phyloP scores from a whole-genome alignment of 2,797 vertebrate genomes.

The Mycteria americana region DNA sequence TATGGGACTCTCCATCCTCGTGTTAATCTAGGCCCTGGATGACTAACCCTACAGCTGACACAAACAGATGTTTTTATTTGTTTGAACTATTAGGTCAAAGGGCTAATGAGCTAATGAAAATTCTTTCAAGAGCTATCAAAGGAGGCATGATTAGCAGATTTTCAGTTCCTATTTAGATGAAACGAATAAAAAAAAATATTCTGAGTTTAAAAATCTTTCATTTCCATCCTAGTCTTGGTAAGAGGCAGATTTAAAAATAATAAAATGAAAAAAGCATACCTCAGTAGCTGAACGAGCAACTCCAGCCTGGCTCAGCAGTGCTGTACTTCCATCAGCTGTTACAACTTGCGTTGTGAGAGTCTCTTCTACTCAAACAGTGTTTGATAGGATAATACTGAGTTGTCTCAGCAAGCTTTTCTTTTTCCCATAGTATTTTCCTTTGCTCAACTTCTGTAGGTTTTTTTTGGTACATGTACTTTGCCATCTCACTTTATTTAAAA shows the following conservation, averaged over 20 bases:
- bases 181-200: not conserved
- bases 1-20: not conserved
- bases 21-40: conserved; percentile 12
- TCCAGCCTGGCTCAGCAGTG: not conserved
- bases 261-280: not conserved
- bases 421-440: not conserved
- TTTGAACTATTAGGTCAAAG: conserved; percentile 63
- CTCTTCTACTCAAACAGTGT: not conserved
- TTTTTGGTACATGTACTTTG: not conserved
- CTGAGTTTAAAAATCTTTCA: not conserved
- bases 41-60: conserved; percentile 9
- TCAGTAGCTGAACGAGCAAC: not conserved
- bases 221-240: not conserved
- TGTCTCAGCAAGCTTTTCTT: not conserved
- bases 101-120: conserved; percentile 71
- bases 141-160: conserved; percentile 40
- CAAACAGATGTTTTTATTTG: conserved; percentile 53
- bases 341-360: not conserved
- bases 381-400: not conserved
- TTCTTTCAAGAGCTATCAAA: conserved; percentile 45
- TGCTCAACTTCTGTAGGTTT: not conserved
- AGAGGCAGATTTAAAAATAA: not conserved
- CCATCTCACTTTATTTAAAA: not conserved
- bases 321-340: not conserved
- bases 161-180: conserved; percentile 27